Evolutionary conservation across 1,140 invertebrate species (phyloP), one percentile per base, ranked within the genome.

Genomic region (Elysia chlorotica): DNA sequence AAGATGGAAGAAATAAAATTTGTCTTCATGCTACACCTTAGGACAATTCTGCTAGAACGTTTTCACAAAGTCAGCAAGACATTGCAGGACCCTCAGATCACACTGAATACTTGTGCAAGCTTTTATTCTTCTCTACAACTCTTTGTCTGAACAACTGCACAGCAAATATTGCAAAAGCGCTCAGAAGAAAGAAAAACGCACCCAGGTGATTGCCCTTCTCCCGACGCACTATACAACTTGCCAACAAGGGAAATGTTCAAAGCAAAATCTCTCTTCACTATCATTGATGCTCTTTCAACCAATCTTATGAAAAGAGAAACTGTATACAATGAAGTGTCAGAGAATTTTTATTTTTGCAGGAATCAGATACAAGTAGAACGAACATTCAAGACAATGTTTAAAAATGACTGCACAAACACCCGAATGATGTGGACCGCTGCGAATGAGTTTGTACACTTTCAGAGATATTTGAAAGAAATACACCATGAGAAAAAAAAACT

Each of bases 371-470:
- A 48, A 48, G 41, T n/a, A 48, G 41, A 48, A 48, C n/a, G 41
- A 48, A 48, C 10, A 14, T 48, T 48, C 41, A 48, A 48, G 41
- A 48, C 41, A 48, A 48, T 48, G 41, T 48, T 48, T 10, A 48
- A 48, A 48, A 48, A 48, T 48, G 41, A 48, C 67, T 57, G 10
- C 23, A 30, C 31, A 23, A n/a, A 28, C 4, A 70, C 28, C n/a
- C 5, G 17, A 56, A 57, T 25, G 33, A 59, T 33, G 19, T n/a
- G 56, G 19, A 59, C 19, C 56, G 6, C 56, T 59, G 25, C 25
- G 28, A 57, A 70, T 48, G 41, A 48, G n/a, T n/a, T 48, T 48
- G 41, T 48, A n/a, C 41, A 48, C 41, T 48, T 48, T 48, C 41
- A 48, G 41, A 48, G 41, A 48, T 48, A 48, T 48, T n/a, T 48